phyloP scores from a whole-genome alignment of 2,113 vertebrate species.

The Notothenia coriiceps region DNA sequence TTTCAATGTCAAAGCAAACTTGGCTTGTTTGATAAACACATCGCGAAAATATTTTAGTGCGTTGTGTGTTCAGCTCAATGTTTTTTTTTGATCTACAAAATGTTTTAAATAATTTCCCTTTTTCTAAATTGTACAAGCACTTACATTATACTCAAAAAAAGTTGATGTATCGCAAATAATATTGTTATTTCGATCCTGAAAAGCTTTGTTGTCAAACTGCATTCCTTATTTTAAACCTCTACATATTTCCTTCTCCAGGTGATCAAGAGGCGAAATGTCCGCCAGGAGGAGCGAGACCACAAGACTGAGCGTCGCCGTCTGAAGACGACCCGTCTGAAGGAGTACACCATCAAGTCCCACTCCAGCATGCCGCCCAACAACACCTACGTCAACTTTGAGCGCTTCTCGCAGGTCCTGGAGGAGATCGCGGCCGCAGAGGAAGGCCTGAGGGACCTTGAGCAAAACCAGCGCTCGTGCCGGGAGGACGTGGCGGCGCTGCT shows the following conservation, averaged over 20 bases:
- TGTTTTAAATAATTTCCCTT: too few species aligned
- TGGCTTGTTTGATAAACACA: too few species aligned
- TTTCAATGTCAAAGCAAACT: too few species aligned
- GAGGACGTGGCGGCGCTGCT: conserved; percentile 93
- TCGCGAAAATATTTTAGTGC: too few species aligned
- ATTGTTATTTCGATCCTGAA: not conserved
- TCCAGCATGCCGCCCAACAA: conserved; percentile 99
- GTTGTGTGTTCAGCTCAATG: too few species aligned
- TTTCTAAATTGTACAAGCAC: too few species aligned
- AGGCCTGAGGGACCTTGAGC: conserved; percentile 90
- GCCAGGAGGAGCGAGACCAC: conserved; percentile 90
- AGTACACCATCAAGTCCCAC: conserved; percentile 99
- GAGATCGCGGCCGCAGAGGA: conserved; percentile 92
- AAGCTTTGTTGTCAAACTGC: not conserved
- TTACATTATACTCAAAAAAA: too few species aligned
- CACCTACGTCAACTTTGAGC: conserved; percentile 97
- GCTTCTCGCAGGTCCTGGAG: conserved; percentile 96
- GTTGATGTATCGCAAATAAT: not conserved
- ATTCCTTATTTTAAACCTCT: not conserved
- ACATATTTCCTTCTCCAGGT: conserved; percentile 80
- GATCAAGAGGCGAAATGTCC: conserved; percentile 94
- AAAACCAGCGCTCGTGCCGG: conserved; percentile 89
- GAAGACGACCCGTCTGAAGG: conserved; percentile 96
- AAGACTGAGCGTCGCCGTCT: conserved; percentile 93
- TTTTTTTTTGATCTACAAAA: too few species aligned